Base-by-base conservation (phyloP, 1,140 invertebrate genomes). In the Bombus soroeensis region DNA sequence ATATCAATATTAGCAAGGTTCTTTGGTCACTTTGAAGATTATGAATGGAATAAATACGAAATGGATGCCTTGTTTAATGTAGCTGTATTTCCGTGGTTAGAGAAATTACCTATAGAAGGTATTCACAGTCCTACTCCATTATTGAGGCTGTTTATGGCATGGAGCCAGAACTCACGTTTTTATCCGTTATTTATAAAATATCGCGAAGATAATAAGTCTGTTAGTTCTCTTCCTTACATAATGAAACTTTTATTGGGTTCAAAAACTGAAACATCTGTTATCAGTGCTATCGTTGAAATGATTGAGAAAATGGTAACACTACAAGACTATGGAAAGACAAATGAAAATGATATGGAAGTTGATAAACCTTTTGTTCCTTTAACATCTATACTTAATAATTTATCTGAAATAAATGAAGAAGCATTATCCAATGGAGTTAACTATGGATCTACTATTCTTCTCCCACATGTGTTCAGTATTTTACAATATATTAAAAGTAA, bases 81-180 rank as follows among this genome's bases (percentile, higher is more conserved):
- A 0, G 97, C 97, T 73, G 96, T 99, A 32, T 99, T 98, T 97
- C 98, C 98, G 1, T 96, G 97, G 91, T 94, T 98, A 73, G 94
- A 96, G n/a, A 97, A 97, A 91, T 93, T 99, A 2, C 96, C 97
- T 1, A 95, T 96, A 77, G 98, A 99, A 92, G 97, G 98, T 47
- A 97, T 98, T 77, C 97, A 98, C 89, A 97, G 96, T 91, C 98
- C 98, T 3, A 98, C 98, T 8, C 96, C 97, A 4, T 94, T 99
- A 73, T 94, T 99, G 22, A 98, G 97, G 93, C 94, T 99, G 6
- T 96, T 99, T 15, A 94, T 96, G 6, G 94, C 96, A 4, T 99
- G 98, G 98, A 96, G 97, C 84, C 95, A 96, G 87, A 97, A 98
- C 95, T 96, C 97, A 10, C 96, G 97, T 87, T 98, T 97, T 93